These are phyloP conservation scores for Acanthosepion lycidas DNA, from an alignment of 2,888 invertebrate species.

Conservation along the genomic window DNA sequence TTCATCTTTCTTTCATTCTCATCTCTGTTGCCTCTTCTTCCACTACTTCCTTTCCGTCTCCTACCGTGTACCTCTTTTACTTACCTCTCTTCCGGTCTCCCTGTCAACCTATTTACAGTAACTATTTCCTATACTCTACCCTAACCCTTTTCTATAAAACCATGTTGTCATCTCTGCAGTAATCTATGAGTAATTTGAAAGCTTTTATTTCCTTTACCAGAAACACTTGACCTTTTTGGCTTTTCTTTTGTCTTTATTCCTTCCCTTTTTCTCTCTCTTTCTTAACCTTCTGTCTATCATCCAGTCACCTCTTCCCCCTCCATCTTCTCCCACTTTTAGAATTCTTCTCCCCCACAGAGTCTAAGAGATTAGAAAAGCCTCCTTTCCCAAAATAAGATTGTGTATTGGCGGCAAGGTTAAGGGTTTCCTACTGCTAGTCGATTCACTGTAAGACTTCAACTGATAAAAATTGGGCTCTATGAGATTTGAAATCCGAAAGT, in stretches of 20 bases:
- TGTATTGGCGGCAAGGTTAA: conserved; percentile 2
- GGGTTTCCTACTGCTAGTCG: not conserved
- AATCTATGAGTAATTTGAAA: not conserved
- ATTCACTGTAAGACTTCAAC: not conserved
- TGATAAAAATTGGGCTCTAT: not conserved
- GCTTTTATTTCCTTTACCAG: not conserved
- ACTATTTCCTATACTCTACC: not conserved
- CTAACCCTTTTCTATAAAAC: not conserved
- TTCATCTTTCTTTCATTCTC: not conserved
- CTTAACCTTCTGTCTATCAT: too few species aligned
- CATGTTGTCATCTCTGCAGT: not conserved
- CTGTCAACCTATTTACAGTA: not conserved
- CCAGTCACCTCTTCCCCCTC: too few species aligned
- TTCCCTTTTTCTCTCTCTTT: not conserved
- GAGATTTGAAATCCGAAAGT: not conserved
- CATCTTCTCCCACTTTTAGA: too few species aligned
- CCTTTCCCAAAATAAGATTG: not conserved
- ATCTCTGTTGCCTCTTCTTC: not conserved
- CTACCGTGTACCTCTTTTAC: not conserved
- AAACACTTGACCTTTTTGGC: not conserved
- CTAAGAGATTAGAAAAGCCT: not conserved
- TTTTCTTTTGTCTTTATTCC: not conserved
- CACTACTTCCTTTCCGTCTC: not conserved
- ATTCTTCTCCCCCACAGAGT: not conserved
- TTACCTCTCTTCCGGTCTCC: not conserved